Percentiles rank a stretch among this genome's conserved stretches.
These are phyloP conservation scores for Triplophysa dalaica DNA, from an alignment of 2,113 vertebrate species.

Conservation along the genomic window DNA sequence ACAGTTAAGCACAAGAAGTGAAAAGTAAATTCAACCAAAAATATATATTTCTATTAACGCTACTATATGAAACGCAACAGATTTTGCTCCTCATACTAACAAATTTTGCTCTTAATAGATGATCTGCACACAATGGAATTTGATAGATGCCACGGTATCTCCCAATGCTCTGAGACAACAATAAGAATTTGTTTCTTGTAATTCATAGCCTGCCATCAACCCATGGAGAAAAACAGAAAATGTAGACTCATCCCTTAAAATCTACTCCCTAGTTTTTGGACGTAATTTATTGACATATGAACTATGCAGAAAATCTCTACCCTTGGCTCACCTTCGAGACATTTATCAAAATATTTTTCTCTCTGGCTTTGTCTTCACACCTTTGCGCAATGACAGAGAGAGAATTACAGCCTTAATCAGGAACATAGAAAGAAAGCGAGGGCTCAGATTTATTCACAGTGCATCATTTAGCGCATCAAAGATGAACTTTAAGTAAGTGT, in stretches of 20 bases:
- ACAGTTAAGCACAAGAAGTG: constrained; percentile 61
- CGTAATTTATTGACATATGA: not conserved
- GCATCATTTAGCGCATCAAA: not conserved
- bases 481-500: not conserved
- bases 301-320: not conserved
- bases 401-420: not conserved
- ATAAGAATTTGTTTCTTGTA: not conserved
- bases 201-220: constrained; percentile 18
- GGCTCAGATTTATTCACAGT: not conserved
- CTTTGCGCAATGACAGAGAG: not conserved
- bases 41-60: not conserved
- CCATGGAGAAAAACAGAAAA: constrained; percentile 15
- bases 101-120: not conserved
- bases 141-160: not conserved
- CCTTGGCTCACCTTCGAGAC: not conserved
- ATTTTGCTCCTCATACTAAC: not conserved
- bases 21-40: constrained; percentile 47
- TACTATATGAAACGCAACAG: not conserved
- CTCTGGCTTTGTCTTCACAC: not conserved
- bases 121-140: constrained; percentile 11
- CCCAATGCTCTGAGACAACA: constrained; percentile 32
- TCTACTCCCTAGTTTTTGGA: constrained; percentile 2
- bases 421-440: not conserved
- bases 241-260: constrained; percentile 27
- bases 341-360: constrained; percentile 17